Conservation (phyloP, 2,888 invertebrate species). For the Caenorhabditis zanzibari region DNA sequence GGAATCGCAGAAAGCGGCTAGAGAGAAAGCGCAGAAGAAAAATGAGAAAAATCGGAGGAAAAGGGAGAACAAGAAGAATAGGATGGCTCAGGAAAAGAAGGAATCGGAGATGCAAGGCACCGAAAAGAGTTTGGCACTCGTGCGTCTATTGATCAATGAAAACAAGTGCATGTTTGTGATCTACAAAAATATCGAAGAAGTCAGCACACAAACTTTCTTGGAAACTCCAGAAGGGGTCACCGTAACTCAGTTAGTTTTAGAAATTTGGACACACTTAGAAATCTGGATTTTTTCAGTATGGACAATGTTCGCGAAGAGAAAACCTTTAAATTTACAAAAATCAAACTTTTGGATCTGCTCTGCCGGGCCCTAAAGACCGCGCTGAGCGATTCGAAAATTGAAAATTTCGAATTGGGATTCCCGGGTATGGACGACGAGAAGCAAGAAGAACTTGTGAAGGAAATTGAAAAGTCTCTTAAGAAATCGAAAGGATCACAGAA, state of each 20-base stretch:
- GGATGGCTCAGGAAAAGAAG: too few relatives aligned
- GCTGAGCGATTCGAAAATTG: background rate
- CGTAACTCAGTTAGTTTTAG: background rate
- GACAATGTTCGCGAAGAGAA: background rate
- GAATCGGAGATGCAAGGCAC: too few relatives aligned
- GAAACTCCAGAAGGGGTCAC: background rate
- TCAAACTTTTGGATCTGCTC: background rate
- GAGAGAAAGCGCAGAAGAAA: too few relatives aligned
- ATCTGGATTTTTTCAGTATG: background rate
- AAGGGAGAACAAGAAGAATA: too few relatives aligned
- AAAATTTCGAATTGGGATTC: background rate
- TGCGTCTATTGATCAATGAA: background rate
- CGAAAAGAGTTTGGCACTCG: background rate
- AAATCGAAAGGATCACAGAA: background rate
- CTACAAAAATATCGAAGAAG: background rate
- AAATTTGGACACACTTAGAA: too few relatives aligned
- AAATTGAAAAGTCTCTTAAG: background rate
- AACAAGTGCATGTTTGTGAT: constrained; percentile 1
- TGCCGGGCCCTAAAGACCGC: background rate
- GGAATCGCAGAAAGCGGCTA: too few relatives aligned
- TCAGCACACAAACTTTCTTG: background rate
- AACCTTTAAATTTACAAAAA: background rate
- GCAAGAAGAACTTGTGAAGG: background rate
- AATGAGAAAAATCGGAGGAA: too few relatives aligned
- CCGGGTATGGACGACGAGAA: background rate